Evolutionary conservation across 2,888 invertebrate genomes (phyloP).

Genomic region (Notocelia uddmanniana): DNA sequence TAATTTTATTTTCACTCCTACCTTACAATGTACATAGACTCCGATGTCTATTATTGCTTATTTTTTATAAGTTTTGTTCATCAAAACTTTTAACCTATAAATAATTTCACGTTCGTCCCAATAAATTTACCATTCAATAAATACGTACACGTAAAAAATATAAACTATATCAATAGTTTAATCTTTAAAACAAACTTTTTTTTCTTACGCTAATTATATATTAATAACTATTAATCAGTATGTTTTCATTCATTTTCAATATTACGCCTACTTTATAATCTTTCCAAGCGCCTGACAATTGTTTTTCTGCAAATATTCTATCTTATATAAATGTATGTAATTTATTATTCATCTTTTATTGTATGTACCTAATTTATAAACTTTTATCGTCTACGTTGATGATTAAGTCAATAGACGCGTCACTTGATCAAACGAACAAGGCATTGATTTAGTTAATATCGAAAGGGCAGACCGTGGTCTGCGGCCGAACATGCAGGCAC

Average conservation of each 20-base stretch:
- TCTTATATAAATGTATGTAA: conserved; percentile 74
- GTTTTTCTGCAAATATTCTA: conserved; percentile 73
- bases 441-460: conserved; percentile 26
- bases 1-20: conserved; percentile 76
- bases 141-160: conserved; percentile 86
- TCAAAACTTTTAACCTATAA: conserved; percentile 84
- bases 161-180: conserved; percentile 87
- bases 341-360: conserved; percentile 70
- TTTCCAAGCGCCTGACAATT: conserved; percentile 83
- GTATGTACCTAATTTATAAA: conserved; percentile 75
- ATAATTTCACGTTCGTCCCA: conserved; percentile 85
- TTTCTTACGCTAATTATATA: conserved; percentile 82
- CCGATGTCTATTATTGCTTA: conserved; percentile 84
- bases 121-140: conserved; percentile 86
- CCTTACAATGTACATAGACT: conserved; percentile 84
- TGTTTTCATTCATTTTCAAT: conserved; percentile 84
- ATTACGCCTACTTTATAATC: conserved; percentile 85
- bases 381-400: conserved; percentile 72
- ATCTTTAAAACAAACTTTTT: conserved; percentile 86
- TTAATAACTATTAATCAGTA: conserved; percentile 85
- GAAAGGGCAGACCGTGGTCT: conserved; percentile 50
- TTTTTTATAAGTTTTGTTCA: conserved; percentile 82
- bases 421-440: conserved; percentile 34
- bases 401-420: conserved; percentile 60
- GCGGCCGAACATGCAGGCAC: conserved; percentile 76